phyloP scores from a whole-genome alignment of 2,888 invertebrate genomes.

The Pachymerium ferrugineum region DNA sequence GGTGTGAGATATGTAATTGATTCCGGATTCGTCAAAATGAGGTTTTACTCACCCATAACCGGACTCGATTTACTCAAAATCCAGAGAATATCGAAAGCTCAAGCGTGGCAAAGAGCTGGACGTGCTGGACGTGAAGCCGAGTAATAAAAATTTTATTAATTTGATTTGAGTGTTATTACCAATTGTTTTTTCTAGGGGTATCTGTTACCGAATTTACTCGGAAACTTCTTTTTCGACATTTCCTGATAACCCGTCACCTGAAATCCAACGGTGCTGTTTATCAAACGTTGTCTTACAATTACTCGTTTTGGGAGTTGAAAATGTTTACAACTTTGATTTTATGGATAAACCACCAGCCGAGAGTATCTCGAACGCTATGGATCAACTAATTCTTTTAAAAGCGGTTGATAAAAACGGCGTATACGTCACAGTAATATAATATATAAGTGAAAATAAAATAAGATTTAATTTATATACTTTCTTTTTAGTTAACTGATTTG shows the following conservation, averaged over 20 bases:
- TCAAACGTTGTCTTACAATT: conserved; percentile 72
- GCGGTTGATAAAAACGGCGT: conserved; percentile 56
- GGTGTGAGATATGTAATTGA: conserved; percentile 88
- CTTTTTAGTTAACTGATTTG: conserved; percentile 60
- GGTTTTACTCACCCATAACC: conserved; percentile 51
- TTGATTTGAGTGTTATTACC: background rate
- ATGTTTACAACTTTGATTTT: conserved; percentile 73
- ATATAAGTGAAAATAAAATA: conserved; percentile 19
- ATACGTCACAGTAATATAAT: background rate
- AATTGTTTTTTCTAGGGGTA: conserved; percentile 56
- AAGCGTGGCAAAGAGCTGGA: conserved; percentile 88
- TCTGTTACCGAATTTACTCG: conserved; percentile 82
- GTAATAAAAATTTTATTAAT: background rate
- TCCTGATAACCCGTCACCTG: conserved; percentile 69
- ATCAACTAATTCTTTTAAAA: conserved; percentile 52
- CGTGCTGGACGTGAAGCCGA: conserved; percentile 75
- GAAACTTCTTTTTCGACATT: conserved; percentile 67
- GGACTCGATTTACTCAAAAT: conserved; percentile 79
- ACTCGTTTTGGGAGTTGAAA: conserved; percentile 74
- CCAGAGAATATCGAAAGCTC: conserved; percentile 78
- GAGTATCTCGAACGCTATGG: conserved; percentile 48
- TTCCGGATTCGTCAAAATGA: conserved; percentile 83
- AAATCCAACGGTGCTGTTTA: conserved; percentile 72
- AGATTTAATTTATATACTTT: background rate
- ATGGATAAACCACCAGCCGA: conserved; percentile 79